Percentiles rank a stretch among this genome's conserved stretches.
These are phyloP conservation scores for Notechis scutatus DNA, from an alignment of 2,113 vertebrate genomes.

Conservation along the genomic window DNA sequence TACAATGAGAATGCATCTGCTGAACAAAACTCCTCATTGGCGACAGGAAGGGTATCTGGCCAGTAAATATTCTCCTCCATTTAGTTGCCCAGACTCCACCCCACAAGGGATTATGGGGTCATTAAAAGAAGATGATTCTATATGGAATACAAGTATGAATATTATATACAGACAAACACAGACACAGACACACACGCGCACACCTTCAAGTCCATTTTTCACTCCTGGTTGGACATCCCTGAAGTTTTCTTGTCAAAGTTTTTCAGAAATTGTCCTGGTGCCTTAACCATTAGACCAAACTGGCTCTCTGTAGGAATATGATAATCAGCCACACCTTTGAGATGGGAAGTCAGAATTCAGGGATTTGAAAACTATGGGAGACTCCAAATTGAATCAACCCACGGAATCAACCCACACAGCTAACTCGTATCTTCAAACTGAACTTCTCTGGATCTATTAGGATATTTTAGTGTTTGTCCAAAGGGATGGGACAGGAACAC, in stretches of 20 bases:
- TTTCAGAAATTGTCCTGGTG: neutral
- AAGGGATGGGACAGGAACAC: neutral
- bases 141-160: too few relatives aligned
- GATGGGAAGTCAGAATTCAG: neutral
- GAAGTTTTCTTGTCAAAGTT: neutral
- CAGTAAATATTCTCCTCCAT: too few relatives aligned
- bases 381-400: neutral
- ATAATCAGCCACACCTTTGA: too few relatives aligned
- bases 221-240: neutral
- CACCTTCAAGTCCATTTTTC: too few relatives aligned
- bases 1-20: too few relatives aligned
- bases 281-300: neutral
- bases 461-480: neutral
- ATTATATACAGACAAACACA: too few relatives aligned
- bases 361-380: neutral
- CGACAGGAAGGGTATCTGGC: too few relatives aligned
- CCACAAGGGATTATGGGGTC: too few relatives aligned
- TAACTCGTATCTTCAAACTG: neutral
- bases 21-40: too few relatives aligned
- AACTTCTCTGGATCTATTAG: neutral
- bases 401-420: neutral
- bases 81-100: too few relatives aligned
- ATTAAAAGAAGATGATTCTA: too few relatives aligned
- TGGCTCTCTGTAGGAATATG: neutral
- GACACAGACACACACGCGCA: too few relatives aligned